phyloP scores from a whole-genome alignment of 2,113 vertebrate genomes.

The Glaucidium brasilianum region DNA sequence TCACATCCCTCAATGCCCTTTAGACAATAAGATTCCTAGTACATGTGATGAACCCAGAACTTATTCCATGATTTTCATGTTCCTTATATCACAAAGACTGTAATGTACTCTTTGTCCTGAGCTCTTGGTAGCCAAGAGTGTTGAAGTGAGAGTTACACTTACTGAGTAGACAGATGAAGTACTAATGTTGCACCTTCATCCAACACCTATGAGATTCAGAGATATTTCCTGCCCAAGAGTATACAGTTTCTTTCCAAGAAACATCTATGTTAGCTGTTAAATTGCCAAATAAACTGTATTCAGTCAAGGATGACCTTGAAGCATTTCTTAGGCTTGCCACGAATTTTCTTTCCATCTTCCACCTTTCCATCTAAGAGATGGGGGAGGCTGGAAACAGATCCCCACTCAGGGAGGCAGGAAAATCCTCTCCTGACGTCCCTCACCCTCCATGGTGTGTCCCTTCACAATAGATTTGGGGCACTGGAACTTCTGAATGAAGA shows the following conservation, averaged over 20 bases:
- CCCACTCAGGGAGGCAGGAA: no score
- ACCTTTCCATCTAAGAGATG: not conserved
- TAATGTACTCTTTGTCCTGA: not conserved
- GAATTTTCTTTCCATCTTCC: not conserved
- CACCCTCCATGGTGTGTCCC: no score
- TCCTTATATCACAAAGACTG: not conserved
- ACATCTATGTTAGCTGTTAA: not conserved
- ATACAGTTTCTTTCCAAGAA: not conserved
- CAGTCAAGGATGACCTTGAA: not conserved
- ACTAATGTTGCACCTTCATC: not conserved
- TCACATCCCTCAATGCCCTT: not conserved
- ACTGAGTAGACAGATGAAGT: not conserved
- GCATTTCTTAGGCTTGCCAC: not conserved
- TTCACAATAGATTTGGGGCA: no score
- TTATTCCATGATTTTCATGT: not conserved
- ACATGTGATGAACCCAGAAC: not conserved
- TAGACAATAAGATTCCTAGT: not conserved
- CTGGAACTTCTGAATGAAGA: no score
- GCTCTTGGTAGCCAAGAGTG: not conserved
- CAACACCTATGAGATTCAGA: not conserved
- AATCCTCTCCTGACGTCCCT: no score
- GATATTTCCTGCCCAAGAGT: not conserved
- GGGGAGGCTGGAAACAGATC: no score
- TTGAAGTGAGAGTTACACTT: not conserved
- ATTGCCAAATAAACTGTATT: not conserved